Evolutionary conservation across 2,888 invertebrate species (phyloP).

Genomic region (Resseliella maxima): DNA sequence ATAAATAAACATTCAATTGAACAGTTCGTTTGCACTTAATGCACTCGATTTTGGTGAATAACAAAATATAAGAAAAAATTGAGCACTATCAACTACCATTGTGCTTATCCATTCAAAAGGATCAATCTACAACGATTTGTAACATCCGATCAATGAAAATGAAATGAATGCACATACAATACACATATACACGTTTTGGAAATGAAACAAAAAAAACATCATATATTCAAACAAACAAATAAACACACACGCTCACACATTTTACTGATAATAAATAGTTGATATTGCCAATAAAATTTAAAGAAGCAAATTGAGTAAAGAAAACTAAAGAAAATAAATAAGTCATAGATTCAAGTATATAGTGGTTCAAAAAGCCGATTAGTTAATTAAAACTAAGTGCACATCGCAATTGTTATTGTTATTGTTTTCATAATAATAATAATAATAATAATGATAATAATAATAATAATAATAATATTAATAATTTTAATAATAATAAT

Average conservation of each 20-base stretch:
- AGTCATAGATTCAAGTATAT: not conserved
- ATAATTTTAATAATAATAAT: too few species aligned
- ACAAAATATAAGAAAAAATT: not conserved
- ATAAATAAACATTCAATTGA: not conserved
- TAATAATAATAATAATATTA: too few species aligned
- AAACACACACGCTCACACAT: not conserved
- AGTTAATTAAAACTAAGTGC: not conserved
- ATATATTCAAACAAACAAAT: not conserved
- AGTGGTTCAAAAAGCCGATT: constrained; percentile 4
- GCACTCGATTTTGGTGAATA: not conserved
- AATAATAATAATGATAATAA: too few species aligned
- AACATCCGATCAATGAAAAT: constrained; percentile 18
- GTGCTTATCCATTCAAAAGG: not conserved
- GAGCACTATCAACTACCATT: not conserved
- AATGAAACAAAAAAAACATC: not conserved
- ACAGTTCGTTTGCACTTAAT: constrained; percentile 1
- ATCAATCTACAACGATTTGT: not conserved
- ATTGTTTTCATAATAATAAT: not conserved
- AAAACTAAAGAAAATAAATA: not conserved
- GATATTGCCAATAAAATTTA: not conserved
- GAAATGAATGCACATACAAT: not conserved
- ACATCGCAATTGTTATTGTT: constrained; percentile 5
- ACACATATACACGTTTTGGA: not conserved
- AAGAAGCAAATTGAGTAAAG: not conserved
- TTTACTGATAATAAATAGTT: constrained; percentile 23